These are phyloP conservation scores for Poecilia latipinna DNA, from an alignment of 2,113 vertebrate species.

Conservation along the genomic window DNA sequence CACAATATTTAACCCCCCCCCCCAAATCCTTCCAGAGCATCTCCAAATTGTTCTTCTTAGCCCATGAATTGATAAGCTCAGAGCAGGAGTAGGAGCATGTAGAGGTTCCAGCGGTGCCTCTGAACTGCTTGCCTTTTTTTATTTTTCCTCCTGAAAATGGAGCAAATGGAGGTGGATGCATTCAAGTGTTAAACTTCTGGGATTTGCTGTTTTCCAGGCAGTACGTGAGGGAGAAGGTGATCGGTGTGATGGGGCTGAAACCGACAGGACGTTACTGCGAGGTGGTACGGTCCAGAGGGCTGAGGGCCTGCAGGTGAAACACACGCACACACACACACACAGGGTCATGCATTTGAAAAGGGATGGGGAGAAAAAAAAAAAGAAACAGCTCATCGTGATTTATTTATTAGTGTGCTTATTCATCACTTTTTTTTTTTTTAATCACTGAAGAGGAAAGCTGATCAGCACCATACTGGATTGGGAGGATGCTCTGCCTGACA, in stretches of 20 bases:
- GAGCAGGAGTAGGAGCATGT: neutral
- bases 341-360: neutral
- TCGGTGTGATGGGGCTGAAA: conserved; percentile 96
- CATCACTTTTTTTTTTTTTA: neutral
- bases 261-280: conserved; percentile 91
- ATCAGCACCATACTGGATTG: conserved; percentile 96
- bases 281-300: conserved; percentile 89
- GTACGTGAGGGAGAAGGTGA: conserved; percentile 90
- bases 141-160: neutral
- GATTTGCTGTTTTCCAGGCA: conserved; percentile 80
- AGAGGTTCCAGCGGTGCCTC: neutral
- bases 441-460: conserved; percentile 86
- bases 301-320: conserved; percentile 91
- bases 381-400: neutral
- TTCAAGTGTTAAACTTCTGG: neutral
- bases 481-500: conserved; percentile 93
- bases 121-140: neutral
- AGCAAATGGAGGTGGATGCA: conserved; percentile 4
- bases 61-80: neutral
- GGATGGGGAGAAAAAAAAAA: neutral
- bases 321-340: too few relatives aligned
- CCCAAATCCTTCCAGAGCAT: neutral
- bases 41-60: neutral
- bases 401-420: neutral
- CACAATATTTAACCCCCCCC: neutral